phyloP scores from a whole-genome alignment of 2,113 vertebrate species.

The Vulpes vulpes region DNA sequence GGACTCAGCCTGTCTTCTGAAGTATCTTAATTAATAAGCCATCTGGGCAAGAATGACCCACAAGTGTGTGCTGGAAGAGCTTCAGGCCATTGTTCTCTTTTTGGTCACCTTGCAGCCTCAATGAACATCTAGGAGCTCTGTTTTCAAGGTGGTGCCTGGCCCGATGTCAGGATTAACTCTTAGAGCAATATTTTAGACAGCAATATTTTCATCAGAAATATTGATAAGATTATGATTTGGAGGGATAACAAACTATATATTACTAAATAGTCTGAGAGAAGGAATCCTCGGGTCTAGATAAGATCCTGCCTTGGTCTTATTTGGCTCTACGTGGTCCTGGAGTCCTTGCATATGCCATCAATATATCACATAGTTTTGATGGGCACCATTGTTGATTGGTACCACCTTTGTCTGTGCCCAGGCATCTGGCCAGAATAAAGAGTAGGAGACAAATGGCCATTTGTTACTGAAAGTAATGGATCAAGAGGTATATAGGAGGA shows the following conservation, averaged over 20 bases:
- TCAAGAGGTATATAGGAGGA: conserved; percentile 4
- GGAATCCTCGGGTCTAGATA: not conserved
- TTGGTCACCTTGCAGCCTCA: not conserved
- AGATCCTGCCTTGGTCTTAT: not conserved
- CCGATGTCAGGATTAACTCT: not conserved
- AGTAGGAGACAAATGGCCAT: conserved; percentile 47
- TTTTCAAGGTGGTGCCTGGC: not conserved
- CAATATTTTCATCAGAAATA: conserved; percentile 4
- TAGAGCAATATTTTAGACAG: not conserved
- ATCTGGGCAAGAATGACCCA: not conserved
- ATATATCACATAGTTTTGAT: not conserved
- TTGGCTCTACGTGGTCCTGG: accelerated
- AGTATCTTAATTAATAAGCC: not conserved
- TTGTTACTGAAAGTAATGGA: conserved; percentile 76
- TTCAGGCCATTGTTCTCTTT: not conserved
- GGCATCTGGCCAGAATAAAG: not conserved
- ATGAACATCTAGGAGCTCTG: not conserved
- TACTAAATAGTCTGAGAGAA: not conserved
- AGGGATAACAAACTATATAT: not conserved
- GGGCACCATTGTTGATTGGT: conserved; percentile 33
- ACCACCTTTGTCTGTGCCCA: not conserved
- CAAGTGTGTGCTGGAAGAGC: not conserved
- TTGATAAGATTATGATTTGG: conserved; percentile 2
- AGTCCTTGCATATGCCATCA: not conserved
- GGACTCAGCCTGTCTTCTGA: not conserved